phyloP scores from a whole-genome alignment of 2,113 vertebrate species.

The Panthera leo region DNA sequence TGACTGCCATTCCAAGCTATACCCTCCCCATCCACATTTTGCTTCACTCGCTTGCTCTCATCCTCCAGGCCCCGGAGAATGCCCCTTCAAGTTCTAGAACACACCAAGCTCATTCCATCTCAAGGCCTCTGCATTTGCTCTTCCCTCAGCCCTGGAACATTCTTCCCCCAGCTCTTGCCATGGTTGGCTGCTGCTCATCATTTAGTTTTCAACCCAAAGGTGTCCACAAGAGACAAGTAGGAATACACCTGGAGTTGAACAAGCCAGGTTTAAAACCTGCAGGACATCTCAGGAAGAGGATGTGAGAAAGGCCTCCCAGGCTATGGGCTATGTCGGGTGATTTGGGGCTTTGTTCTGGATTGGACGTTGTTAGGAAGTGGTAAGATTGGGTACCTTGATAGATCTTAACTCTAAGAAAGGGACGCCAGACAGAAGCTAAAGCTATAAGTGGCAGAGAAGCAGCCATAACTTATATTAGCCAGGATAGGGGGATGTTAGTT shows the following conservation, averaged over 20 bases:
- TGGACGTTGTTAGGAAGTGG: background rate
- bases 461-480: background rate
- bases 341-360: background rate
- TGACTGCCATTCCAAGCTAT: accelerated
- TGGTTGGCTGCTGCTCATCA: background rate
- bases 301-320: background rate
- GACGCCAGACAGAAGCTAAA: background rate
- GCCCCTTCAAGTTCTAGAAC: background rate
- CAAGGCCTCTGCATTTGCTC: background rate
- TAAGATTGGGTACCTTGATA: background rate
- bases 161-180: background rate
- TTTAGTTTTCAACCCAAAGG: background rate
- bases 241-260: background rate
- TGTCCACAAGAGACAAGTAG: background rate
- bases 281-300: background rate
- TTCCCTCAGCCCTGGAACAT: background rate
- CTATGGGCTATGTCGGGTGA: background rate
- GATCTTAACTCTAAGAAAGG: background rate
- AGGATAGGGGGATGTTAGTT: background rate
- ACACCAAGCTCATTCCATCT: background rate
- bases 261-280: background rate
- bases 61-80: background rate
- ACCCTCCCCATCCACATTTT: background rate
- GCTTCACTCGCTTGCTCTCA: accelerated
- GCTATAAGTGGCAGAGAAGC: background rate